Conservation (phyloP, 2,113 vertebrate species). For the Brachionichthys hirsutus region DNA sequence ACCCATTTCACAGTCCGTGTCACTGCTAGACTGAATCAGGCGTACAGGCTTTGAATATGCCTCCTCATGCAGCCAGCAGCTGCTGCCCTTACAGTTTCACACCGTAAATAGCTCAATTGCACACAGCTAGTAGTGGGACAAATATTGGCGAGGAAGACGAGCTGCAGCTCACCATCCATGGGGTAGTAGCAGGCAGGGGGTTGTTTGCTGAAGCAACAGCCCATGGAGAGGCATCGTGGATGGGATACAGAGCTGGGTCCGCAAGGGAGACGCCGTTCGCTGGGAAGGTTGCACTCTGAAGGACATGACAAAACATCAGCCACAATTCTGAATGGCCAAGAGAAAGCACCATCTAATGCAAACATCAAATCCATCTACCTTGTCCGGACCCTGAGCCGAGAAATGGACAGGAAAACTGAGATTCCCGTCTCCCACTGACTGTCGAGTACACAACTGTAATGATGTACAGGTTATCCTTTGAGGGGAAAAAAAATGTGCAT, state of each 20-base stretch:
- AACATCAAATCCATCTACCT: slow-evolving; percentile 57
- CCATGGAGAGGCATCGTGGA: slow-evolving; percentile 67
- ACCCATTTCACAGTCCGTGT: slow-evolving; percentile 52
- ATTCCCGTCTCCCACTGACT: slow-evolving; percentile 47
- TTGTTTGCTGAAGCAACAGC: slow-evolving; percentile 73
- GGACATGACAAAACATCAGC: slow-evolving; percentile 58
- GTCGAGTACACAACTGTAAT: slow-evolving; percentile 66
- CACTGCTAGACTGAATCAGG: slow-evolving; percentile 43
- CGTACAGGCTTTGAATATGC: slow-evolving; percentile 31
- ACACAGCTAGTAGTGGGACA: slow-evolving; percentile 39
- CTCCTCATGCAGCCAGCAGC: slow-evolving; percentile 37
- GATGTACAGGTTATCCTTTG: slow-evolving; percentile 57
- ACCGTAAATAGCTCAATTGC: slow-evolving; percentile 34
- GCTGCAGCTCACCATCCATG: slow-evolving; percentile 74
- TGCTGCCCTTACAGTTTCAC: slow-evolving; percentile 23
- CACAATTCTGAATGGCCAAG: slow-evolving; percentile 23
- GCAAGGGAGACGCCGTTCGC: slow-evolving; percentile 72
- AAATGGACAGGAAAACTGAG: slow-evolving; percentile 69
- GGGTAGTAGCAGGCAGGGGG: slow-evolving; percentile 74
- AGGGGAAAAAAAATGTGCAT: slow-evolving; percentile 23
- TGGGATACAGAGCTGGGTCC: slow-evolving; percentile 51
- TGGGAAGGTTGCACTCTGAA: slow-evolving; percentile 73
- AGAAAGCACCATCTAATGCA: slow-evolving; percentile 33
- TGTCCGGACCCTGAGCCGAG: slow-evolving; percentile 21
- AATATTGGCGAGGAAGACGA: slow-evolving; percentile 39